These are phyloP conservation scores for Falco rusticolus DNA, from an alignment of 2,797 vertebrate species.

Conservation along the genomic window DNA sequence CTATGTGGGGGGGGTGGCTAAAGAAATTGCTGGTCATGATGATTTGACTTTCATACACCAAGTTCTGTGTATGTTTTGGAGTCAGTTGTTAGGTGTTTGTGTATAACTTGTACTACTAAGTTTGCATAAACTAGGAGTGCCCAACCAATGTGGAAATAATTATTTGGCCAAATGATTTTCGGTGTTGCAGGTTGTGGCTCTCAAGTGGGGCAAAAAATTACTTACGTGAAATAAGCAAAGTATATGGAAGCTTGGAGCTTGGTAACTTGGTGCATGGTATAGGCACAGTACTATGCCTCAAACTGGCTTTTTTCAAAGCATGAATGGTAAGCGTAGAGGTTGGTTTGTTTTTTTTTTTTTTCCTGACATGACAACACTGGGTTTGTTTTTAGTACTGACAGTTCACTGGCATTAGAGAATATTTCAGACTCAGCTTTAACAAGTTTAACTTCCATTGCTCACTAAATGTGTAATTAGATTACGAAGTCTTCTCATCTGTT, in stretches of 20 bases:
- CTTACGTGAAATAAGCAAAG: neutral
- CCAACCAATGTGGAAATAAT: neutral
- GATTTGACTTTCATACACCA: neutral
- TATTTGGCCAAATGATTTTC: neutral
- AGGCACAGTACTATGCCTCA: neutral
- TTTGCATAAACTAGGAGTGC: neutral
- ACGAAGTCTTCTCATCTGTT: neutral
- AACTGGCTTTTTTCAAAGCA: neutral
- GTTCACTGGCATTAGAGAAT: neutral
- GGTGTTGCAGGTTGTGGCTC: neutral
- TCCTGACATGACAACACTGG: neutral
- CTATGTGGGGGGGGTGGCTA: fast-evolving
- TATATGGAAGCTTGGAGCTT: neutral
- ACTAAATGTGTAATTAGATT: neutral
- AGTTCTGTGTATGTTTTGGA: neutral
- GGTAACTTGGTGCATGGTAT: neutral
- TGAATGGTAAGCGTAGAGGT: neutral
- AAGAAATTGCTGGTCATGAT: neutral
- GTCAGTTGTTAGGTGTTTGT: neutral
- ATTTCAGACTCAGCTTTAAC: conserved; percentile 25
- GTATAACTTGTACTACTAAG: neutral
- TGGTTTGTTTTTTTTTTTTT: neutral
- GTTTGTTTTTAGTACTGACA: conserved; percentile 7
- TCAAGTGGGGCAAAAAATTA: neutral
- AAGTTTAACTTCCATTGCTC: conserved; percentile 13